Conservation (phyloP, 1,140 invertebrate genomes). For the Drosophila kepulauana region DNA sequence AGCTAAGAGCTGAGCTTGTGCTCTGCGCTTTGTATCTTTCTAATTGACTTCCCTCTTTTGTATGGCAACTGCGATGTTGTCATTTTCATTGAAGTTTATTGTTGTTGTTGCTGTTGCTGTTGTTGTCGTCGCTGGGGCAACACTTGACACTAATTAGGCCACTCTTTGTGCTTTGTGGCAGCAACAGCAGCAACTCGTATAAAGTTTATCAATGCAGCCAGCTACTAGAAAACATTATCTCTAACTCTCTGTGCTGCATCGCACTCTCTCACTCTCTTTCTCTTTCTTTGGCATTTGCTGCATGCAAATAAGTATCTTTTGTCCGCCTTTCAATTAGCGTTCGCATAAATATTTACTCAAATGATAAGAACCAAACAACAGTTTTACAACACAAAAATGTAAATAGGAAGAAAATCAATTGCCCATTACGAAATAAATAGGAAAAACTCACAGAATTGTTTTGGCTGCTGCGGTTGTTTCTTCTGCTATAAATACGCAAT, state of each 20-base stretch:
- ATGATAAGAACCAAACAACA: slow-evolving; percentile 50
- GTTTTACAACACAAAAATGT: slow-evolving; percentile 49
- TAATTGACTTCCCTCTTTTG: slow-evolving; percentile 82
- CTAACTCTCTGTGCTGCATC: not conserved
- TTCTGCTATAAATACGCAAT: slow-evolving; percentile 39
- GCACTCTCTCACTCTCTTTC: slow-evolving; percentile 11
- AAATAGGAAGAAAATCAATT: slow-evolving; percentile 74
- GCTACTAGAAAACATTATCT: slow-evolving; percentile 62
- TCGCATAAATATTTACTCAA: slow-evolving; percentile 70
- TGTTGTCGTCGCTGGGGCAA: slow-evolving; percentile 64
- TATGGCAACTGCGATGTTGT: slow-evolving; percentile 71
- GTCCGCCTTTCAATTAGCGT: slow-evolving; percentile 72
- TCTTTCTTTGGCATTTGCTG: slow-evolving; percentile 13
- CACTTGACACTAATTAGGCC: slow-evolving; percentile 83
- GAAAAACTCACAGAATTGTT: slow-evolving; percentile 47
- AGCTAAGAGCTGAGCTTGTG: slow-evolving; percentile 34
- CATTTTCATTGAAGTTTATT: slow-evolving; percentile 67
- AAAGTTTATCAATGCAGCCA: slow-evolving; percentile 48
- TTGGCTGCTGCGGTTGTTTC: not conserved
- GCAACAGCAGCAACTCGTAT: slow-evolving; percentile 34
- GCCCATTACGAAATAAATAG: slow-evolving; percentile 49
- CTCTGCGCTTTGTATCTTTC: slow-evolving; percentile 73
- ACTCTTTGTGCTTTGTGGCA: slow-evolving; percentile 72
- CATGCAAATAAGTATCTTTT: slow-evolving; percentile 68
- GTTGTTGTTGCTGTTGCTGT: slow-evolving; percentile 35